Conservation (phyloP, 1,140 invertebrate species). For the Octopus sinensis region DNA sequence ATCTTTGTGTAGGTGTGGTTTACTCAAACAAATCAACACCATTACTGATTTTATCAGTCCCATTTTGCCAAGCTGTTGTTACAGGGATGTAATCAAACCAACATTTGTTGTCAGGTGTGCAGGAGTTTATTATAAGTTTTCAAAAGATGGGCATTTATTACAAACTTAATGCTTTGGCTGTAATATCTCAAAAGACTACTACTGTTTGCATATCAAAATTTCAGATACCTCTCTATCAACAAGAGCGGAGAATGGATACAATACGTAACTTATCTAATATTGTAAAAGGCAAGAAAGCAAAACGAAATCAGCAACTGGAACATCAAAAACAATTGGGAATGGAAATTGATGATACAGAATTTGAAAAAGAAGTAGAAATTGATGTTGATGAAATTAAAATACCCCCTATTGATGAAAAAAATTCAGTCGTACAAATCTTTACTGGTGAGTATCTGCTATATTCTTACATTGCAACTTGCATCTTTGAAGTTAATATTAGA, state of each 20-base stretch:
- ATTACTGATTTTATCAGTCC: too few species aligned
- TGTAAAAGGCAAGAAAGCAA: slow-evolving; percentile 67
- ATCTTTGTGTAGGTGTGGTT: too few species aligned
- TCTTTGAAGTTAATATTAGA: too few species aligned
- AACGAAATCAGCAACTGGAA: slow-evolving; percentile 48
- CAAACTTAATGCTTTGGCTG: too few species aligned
- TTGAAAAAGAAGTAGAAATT: slow-evolving; percentile 62
- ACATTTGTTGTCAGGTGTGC: too few species aligned
- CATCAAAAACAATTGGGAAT: slow-evolving; percentile 29
- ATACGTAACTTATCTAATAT: slow-evolving; percentile 64
- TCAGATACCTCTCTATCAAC: slow-evolving; percentile 61
- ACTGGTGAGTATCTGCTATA: slow-evolving; percentile 37
- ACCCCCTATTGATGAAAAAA: slow-evolving; percentile 38
- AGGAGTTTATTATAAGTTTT: too few species aligned
- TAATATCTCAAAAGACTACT: too few species aligned
- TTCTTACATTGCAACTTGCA: too few species aligned
- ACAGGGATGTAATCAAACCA: too few species aligned
- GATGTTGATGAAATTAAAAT: slow-evolving; percentile 40
- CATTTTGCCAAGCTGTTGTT: too few species aligned
- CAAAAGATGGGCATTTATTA: too few species aligned
- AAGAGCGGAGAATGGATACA: slow-evolving; percentile 64
- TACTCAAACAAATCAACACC: too few species aligned
- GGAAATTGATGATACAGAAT: slow-evolving; percentile 55
- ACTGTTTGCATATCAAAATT: not conserved
- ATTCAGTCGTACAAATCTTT: slow-evolving; percentile 52